Base-by-base conservation (phyloP, 2,797 vertebrate species). In the Onychomys torridus region DNA sequence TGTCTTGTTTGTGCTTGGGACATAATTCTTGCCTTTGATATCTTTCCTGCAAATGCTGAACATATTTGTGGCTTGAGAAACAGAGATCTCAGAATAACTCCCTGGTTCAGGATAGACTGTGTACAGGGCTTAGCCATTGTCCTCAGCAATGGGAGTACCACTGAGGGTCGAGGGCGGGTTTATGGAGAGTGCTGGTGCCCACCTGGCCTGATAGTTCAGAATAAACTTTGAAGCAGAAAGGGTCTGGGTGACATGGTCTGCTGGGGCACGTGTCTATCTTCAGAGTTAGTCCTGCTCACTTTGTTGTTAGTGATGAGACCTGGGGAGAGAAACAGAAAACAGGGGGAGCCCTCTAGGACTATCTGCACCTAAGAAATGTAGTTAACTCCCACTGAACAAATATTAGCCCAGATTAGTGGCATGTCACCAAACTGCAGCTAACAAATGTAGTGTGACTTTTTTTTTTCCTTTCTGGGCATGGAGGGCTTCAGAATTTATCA, bases 21-120 rank as follows among this genome's bases (percentile, higher is more conserved):
- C 75, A 6, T 37, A 4, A 21, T 21, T 79, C 49, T 94, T 59
- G 23, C 52, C 96, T 97, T 97, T 94, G 95, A 89, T 97, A 92
- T 97, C 96, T 97, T 97, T 94, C 87, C 82, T 94, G 94, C 29
- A 25, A 93, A 96, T 94, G 65, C 82, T 96, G 93, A 57, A 55
- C 97, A 98, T 98, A 93, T 4, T 97, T 98, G 97, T 97, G 97
- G 97, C 89, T 83, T 94, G 92, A 93, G 93, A 92, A 93, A 34
- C 19, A 40, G n/a, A 97, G 71, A 92, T 92, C 76, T 90, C 78
- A 90, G 76, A 95, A 89, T 84, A 93, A 71, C 85, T 95, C 76
- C 37, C 86, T 49, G 87, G 89, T 93, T 88, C 25, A 10, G 43
- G 17, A 79, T 61, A 93, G 92, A 65, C 75, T 78, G 71, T 90